Percentiles rank a stretch among this genome's conserved stretches.
Evolutionary conservation across 1,140 invertebrate species (phyloP).

Genomic region (Drosophila asahinai): DNA sequence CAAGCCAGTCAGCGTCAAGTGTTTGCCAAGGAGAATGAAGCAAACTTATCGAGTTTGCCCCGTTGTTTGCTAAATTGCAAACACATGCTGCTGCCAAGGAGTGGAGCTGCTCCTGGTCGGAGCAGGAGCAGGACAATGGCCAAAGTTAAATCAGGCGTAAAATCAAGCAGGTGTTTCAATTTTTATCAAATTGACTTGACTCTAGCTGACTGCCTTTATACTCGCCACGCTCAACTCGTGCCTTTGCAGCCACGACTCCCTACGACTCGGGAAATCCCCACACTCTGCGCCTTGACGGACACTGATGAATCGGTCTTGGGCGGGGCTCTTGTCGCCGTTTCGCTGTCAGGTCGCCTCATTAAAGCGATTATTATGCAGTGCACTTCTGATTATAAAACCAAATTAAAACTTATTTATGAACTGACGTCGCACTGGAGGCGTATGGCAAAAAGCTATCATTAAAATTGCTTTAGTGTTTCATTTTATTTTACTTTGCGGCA

Average conservation of each 20-base stretch:
- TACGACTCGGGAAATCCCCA: constrained; percentile 1
- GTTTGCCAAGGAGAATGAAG: constrained; percentile 71
- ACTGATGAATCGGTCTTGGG: constrained; percentile 59
- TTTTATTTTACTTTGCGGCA: constrained; percentile 50
- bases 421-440: constrained; percentile 27
- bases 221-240: neutral
- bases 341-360: constrained; percentile 73
- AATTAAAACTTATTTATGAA: constrained; percentile 80
- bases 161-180: constrained; percentile 84
- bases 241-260: neutral
- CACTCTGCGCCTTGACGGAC: constrained; percentile 4
- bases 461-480: constrained; percentile 50
- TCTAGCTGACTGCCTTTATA: constrained; percentile 44
- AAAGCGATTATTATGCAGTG: constrained; percentile 81
- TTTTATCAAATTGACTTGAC: constrained; percentile 80
- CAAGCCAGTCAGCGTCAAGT: constrained; percentile 58
- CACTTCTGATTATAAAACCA: constrained; percentile 75
- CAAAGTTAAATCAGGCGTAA: constrained; percentile 81
- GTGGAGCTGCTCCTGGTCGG: constrained; percentile 24
- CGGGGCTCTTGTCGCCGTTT: constrained; percentile 36
- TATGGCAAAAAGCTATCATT: constrained; percentile 58
- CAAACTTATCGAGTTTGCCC: constrained; percentile 72
- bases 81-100: constrained; percentile 71
- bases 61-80: constrained; percentile 81
- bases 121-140: constrained; percentile 68